Base-by-base conservation (phyloP, 2,113 vertebrate species). In the Mormyrus iriodes region DNA sequence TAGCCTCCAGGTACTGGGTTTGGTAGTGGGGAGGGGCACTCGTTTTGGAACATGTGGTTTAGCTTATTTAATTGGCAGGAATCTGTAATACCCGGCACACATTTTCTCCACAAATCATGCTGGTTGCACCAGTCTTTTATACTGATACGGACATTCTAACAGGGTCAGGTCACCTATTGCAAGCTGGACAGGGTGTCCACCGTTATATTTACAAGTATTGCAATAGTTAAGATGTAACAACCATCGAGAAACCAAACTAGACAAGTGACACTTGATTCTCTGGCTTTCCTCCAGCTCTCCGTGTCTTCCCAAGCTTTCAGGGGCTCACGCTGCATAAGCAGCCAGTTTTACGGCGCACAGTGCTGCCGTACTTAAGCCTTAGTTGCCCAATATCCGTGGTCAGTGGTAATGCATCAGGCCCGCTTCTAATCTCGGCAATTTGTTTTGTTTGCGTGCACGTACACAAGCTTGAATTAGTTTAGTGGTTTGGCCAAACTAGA, bases 41-140 rank as follows among this genome's bases (percentile, higher is more conserved):
- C 85, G 88, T 61, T 93, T 92, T 87, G 55, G 90, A 92, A 88
- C 91, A 91, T 84, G 90, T 92, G 93, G 90, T 92, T 52, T 88
- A 39, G 92, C 86, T 91, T 91, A 90, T 91, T 90, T 92, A 82
- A 0, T 0, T 91, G 89, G 82, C 48, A 83, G 51, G 76, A 90
- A 85, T 48, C 89, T 88, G 89, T 88, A 89, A 76, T 89, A 55
- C 85, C 89, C 46, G 86, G 61, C 55, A 76, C 46, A 86, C 27
- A 35, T 86, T 89, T 86, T 86, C 31, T 61, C 42, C 35, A 42
- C 49, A 86, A 53, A 86, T 58, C 52, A 87, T 87, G 39, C 21
- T 44, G 58, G 52, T n/a, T 46, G 42, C n/a, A 87, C 24, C 0
- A 46, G 53, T 19, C 35, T 87, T 46, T 65, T 21, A 53, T 35